A percentile compares a stretch with the other conserved stretches of the same genome.
phyloP scores from a whole-genome alignment of 92 coral and sea anemone genomes.

The Hydrozoanthus gracilis region DNA sequence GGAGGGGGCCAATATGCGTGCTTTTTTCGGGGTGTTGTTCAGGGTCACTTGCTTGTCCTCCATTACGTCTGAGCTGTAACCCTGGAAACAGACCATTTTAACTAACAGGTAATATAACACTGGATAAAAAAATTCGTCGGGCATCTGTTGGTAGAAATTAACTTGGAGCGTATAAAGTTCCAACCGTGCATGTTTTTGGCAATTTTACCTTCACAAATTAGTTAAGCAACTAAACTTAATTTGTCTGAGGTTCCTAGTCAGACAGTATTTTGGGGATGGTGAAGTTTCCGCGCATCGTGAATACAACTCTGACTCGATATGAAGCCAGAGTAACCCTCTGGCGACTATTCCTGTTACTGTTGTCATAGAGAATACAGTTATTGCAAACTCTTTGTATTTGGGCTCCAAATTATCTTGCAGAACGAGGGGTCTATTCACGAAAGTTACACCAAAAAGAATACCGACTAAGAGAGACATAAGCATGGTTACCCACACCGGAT shows the following conservation, averaged over 20 bases:
- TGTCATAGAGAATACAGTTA: not conserved
- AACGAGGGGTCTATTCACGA: not conserved
- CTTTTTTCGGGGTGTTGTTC: no score
- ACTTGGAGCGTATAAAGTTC: no score
- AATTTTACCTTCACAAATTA: no score
- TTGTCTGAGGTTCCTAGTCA: not conserved
- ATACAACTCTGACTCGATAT: not conserved
- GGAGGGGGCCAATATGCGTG: no score
- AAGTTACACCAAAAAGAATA: not conserved
- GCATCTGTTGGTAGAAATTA: no score
- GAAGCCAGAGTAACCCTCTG: not conserved
- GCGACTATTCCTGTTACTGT: not conserved
- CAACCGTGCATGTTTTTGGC: no score
- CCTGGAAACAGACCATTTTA: no score
- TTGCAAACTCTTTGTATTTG: not conserved
- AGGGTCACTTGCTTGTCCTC: no score
- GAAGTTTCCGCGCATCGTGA: not conserved
- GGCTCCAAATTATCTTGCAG: not conserved
- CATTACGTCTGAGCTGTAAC: no score
- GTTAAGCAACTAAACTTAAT: no score
- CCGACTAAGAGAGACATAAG: not conserved
- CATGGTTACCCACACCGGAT: not conserved
- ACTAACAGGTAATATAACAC: no score
- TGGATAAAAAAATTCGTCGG: no score
- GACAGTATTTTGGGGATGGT: not conserved